Evolutionary conservation across 2,797 vertebrate species (phyloP).

Genomic region (Sebastes alutus): DNA sequence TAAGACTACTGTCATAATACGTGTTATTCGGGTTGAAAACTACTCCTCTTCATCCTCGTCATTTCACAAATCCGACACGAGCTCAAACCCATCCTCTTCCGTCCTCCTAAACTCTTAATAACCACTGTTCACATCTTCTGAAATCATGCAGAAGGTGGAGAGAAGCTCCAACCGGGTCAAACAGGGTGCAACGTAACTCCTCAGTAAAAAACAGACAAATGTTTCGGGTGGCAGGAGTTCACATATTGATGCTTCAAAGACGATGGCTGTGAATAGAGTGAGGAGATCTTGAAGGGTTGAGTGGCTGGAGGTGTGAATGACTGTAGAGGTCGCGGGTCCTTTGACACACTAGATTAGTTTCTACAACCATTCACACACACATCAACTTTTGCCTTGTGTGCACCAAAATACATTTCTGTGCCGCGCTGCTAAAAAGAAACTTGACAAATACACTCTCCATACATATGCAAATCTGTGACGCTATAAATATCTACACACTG

Average conservation of each 20-base stretch:
- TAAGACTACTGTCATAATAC: not conserved
- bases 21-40: constrained; percentile 17
- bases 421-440: not conserved
- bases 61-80: constrained; percentile 25
- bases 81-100: not conserved
- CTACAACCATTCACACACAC: not conserved
- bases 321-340: constrained; percentile 10
- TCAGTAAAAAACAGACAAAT: not conserved
- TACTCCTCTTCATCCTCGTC: not conserved
- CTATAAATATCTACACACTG: constrained; percentile 48
- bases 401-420: constrained; percentile 4
- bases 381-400: not conserved
- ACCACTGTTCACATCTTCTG: constrained; percentile 7
- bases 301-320: constrained; percentile 42
- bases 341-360: constrained; percentile 5
- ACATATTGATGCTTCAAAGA: constrained; percentile 48
- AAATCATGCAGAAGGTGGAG: constrained; percentile 12
- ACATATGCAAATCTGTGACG: constrained; percentile 52
- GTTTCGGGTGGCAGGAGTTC: constrained; percentile 9
- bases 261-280: constrained; percentile 23
- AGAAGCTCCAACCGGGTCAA: constrained; percentile 37
- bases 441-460: constrained; percentile 23
- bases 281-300: not conserved
- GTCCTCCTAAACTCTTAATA: constrained; percentile 20
- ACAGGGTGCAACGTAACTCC: constrained; percentile 9